These are phyloP conservation scores for Rhimphoctona megacephalus DNA, from an alignment of 2,888 invertebrate genomes.

Conservation along the genomic window DNA sequence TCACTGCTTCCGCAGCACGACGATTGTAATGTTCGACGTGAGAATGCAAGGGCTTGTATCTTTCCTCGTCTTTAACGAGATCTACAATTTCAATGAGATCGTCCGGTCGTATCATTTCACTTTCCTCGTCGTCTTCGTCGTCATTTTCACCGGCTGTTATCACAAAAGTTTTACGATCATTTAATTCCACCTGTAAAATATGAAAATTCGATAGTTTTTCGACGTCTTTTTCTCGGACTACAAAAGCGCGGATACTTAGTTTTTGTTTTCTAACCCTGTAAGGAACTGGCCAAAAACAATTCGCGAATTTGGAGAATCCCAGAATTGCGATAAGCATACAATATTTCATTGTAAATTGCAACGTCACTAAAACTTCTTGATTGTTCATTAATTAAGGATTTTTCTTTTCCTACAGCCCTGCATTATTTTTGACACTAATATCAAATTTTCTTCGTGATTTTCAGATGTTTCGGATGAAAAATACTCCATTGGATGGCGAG, in stretches of 20 bases:
- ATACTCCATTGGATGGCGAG: conserved; percentile 88
- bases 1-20: conserved; percentile 67
- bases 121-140: conserved; percentile 80
- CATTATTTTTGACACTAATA: conserved; percentile 12
- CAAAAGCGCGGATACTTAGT: neutral
- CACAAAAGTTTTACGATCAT: conserved; percentile 75
- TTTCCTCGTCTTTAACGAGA: conserved; percentile 75
- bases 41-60: conserved; percentile 81
- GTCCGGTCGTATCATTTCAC: conserved; percentile 82
- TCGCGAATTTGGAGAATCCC: conserved; percentile 49
- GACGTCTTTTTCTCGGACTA: neutral
- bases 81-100: conserved; percentile 74
- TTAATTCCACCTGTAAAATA: conserved; percentile 73
- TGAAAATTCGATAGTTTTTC: conserved; percentile 24
- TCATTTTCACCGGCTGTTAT: conserved; percentile 81
- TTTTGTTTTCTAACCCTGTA: conserved; percentile 71
- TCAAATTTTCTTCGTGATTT: conserved; percentile 72
- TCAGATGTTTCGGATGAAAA: conserved; percentile 90
- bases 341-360: conserved; percentile 45
- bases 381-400: conserved; percentile 6
- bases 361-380: conserved; percentile 5
- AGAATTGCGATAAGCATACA: conserved; percentile 60
- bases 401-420: conserved; percentile 57
- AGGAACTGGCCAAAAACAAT: conserved; percentile 69
- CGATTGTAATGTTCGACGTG: conserved; percentile 79